Percentiles rank a stretch among this genome's conserved stretches.
phyloP scores from a whole-genome alignment of 2,113 vertebrate species.

The Thunnus maccoyii region DNA sequence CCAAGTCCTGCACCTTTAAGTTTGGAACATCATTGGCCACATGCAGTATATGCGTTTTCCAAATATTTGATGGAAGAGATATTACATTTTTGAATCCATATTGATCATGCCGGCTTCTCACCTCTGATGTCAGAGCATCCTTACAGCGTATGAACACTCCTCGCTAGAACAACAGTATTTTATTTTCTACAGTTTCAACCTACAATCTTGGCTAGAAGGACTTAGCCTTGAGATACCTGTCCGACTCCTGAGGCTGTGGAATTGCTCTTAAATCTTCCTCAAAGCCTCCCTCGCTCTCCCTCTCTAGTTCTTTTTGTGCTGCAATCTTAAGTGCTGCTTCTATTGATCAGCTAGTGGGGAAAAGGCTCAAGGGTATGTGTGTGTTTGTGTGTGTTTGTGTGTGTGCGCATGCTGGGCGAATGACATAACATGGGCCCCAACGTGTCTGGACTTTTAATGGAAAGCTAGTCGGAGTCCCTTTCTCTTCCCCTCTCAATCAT shows the following conservation, averaged over 20 bases:
- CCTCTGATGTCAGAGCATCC: too few species aligned
- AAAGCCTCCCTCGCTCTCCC: neutral
- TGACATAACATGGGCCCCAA: slow-evolving; percentile 66
- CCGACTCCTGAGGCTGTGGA: neutral
- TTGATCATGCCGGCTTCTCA: too few species aligned
- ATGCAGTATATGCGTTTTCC: too few species aligned
- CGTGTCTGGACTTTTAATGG: slow-evolving; percentile 70
- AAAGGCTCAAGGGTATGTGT: slow-evolving; percentile 24
- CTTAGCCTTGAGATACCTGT: neutral
- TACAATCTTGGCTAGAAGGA: neutral
- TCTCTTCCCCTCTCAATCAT: neutral
- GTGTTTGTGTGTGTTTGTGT: slow-evolving; percentile 9
- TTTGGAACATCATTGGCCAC: too few species aligned
- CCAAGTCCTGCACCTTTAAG: too few species aligned
- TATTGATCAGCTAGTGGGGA: slow-evolving; percentile 52
- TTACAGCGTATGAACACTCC: neutral
- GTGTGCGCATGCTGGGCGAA: slow-evolving; percentile 5
- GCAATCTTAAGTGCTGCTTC: slow-evolving; percentile 54
- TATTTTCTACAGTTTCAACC: neutral
- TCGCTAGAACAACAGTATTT: neutral
- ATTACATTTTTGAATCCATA: too few species aligned
- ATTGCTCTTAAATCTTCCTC: slow-evolving; percentile 26
- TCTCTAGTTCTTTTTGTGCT: slow-evolving; percentile 27
- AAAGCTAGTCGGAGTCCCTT: slow-evolving; percentile 23
- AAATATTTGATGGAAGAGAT: too few species aligned